Evolutionary conservation across 2,113 vertebrate genomes (phyloP), one percentile per base, ranked within the genome.

Genomic region (Gymnorhina tibicen): DNA sequence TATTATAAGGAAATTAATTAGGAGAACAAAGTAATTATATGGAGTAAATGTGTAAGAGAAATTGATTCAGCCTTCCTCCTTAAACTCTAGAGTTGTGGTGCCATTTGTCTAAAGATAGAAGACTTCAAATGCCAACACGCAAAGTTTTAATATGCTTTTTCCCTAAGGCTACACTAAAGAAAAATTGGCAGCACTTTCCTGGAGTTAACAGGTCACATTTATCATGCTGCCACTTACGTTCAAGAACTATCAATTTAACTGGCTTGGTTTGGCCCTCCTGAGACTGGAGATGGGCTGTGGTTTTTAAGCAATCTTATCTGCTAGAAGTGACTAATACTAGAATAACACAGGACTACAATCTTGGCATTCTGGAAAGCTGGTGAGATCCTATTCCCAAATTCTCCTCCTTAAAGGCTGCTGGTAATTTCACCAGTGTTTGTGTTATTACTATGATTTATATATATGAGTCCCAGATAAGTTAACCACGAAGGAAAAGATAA

Each of bases 191-290:
- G n/a, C 50, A 16, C 27, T 92, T 92, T 28, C 64, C 64, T 60
- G 64, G 60, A 74, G 28, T 84, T 96, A 97, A 84, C 12, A 77
- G 85, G 62, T 95, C 87, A 76, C 84, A 91, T 93, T 96, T 75
- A 90, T 95, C 77, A 79, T 67, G 67, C 85, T 93, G 77, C 81
- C 78, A 92, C 50, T 76, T 82, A 60, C 3, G 19, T 66, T 94
- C 67, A 77, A 89, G 74, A 96, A 80, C 76, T 24, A 94, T 82
- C 60, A 87, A 95, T 80, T 95, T 91, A 81, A 92, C 85, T 53
- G 68, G 80, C 53, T 49, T 72, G 30, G 30, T 89, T 95, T 90
- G 70, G 76, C 58, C 21, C 42, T 91, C 20, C 59, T 59, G 76
- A 84, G 95, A 81, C 47, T 59, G 47, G 60, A 96, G 85, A 91